phyloP scores from a whole-genome alignment of 2,113 vertebrate species.

The Promerops cafer region DNA sequence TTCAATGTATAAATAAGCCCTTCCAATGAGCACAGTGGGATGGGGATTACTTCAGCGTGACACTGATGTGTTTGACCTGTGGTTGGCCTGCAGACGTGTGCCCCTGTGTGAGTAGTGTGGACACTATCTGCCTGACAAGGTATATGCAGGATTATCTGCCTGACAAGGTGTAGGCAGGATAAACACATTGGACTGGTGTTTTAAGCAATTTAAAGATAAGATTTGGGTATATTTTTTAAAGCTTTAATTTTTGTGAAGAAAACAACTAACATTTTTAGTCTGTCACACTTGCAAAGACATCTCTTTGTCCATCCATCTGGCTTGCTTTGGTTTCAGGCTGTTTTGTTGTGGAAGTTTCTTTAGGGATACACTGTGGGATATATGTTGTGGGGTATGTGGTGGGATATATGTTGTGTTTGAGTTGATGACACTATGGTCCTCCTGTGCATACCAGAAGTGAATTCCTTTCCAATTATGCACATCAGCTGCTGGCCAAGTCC shows the following conservation, averaged over 20 bases:
- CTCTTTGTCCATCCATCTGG: neutral
- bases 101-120: neutral
- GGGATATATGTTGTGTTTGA: neutral
- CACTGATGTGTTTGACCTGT: constrained; percentile 27
- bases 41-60: neutral
- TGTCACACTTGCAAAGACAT: neutral
- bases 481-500: neutral
- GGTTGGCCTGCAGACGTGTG: neutral
- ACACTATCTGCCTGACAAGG: neutral
- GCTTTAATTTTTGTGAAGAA: neutral
- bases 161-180: neutral
- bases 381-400: neutral
- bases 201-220: neutral
- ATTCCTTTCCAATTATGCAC: neutral
- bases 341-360: neutral
- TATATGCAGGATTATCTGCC: neutral
- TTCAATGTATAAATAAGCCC: neutral
- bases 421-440: neutral
- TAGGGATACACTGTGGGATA: neutral
- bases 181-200: neutral
- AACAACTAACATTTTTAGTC: neutral
- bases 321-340: neutral
- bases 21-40: neutral
- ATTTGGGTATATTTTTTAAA: neutral
- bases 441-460: neutral